Conservation (phyloP, 64 coral and sea anemone genomes). For the Hydrozoanthus tunicans region DNA sequence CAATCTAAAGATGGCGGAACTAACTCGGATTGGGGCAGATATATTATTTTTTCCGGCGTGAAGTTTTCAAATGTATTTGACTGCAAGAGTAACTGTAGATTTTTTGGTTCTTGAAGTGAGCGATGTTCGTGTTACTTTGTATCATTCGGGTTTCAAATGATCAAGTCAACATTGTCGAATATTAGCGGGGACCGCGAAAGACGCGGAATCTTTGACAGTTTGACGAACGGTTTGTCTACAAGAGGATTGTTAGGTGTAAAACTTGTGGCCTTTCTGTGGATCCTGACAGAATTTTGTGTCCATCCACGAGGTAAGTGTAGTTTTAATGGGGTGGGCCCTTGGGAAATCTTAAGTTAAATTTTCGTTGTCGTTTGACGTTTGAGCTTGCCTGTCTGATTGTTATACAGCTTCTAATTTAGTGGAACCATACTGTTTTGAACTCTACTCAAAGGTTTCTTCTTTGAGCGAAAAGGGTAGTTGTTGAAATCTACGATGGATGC, state of each 20-base stretch:
- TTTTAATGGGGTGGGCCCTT: background rate
- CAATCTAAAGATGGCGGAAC: conserved; percentile 15
- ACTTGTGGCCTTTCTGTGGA: background rate
- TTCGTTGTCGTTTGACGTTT: background rate
- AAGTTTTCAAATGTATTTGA: background rate
- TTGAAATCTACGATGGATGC: background rate
- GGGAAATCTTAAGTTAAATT: background rate
- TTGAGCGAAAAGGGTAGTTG: background rate
- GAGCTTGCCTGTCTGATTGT: no score
- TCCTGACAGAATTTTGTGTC: background rate
- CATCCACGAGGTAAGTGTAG: background rate
- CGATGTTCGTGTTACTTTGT: background rate
- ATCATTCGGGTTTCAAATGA: background rate
- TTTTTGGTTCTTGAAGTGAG: background rate
- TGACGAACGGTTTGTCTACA: background rate
- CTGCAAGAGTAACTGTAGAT: background rate
- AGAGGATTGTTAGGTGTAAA: background rate
- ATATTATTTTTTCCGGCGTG: background rate
- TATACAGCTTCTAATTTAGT: no score
- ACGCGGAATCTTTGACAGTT: background rate
- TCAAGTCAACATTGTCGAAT: background rate
- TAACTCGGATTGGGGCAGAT: background rate
- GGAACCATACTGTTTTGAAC: no score
- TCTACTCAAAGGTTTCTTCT: no score
- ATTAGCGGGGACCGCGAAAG: background rate